Conservation (phyloP, 2,113 vertebrate species). For the Tetrao urogallus region DNA sequence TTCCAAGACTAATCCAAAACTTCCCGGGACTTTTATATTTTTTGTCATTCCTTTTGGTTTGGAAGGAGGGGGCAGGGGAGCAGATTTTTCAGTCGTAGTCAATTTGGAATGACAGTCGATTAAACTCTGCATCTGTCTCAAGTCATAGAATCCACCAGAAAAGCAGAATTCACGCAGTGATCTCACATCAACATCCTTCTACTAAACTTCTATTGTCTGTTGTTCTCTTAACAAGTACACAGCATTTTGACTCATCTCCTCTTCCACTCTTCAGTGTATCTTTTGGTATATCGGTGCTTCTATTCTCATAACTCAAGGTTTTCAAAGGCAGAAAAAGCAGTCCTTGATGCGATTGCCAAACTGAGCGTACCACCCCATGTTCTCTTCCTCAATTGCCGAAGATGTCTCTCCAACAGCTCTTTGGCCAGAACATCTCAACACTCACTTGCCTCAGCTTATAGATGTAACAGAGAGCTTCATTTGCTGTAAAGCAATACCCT, state of each 20-base stretch:
- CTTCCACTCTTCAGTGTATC: too few species aligned
- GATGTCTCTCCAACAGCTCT: not conserved
- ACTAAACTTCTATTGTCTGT: not conserved
- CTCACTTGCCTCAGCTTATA: not conserved
- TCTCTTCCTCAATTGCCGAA: not conserved
- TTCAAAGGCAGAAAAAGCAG: not conserved
- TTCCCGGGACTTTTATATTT: not conserved
- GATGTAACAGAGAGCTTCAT: not conserved
- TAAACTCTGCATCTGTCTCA: not conserved
- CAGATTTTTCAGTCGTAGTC: not conserved
- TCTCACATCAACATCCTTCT: not conserved
- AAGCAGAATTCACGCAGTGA: not conserved
- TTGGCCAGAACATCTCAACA: not conserved
- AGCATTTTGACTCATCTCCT: not conserved
- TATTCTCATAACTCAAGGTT: not conserved
- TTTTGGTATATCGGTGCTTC: not conserved
- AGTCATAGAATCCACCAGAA: not conserved
- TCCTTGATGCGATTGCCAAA: not conserved
- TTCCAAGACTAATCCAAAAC: not conserved
- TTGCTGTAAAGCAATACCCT: not conserved
- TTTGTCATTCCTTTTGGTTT: not conserved
- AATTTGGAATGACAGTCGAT: not conserved
- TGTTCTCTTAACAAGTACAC: not conserved
- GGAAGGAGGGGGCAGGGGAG: not conserved
- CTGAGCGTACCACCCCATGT: not conserved